Conservation (phyloP, 2,113 vertebrate species). For the Rynchops niger region DNA sequence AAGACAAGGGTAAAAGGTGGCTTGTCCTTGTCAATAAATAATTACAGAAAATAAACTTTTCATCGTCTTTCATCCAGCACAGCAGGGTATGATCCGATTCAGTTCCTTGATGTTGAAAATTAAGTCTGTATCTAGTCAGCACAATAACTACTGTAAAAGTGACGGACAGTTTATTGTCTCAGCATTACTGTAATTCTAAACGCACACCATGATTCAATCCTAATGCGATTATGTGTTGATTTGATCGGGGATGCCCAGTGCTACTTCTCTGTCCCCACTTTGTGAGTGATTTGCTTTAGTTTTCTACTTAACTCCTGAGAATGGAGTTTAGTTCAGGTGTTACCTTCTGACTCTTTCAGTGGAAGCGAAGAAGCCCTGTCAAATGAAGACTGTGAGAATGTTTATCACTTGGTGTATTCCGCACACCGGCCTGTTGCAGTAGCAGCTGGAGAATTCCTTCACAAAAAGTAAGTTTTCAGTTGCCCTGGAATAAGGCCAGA, state of each 20-base stretch:
- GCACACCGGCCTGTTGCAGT: constrained; percentile 97
- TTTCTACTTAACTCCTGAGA: neutral
- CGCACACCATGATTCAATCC: neutral
- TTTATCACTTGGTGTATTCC: constrained; percentile 98
- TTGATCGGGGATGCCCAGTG: neutral
- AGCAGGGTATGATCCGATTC: neutral
- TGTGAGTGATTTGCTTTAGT: neutral
- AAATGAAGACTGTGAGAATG: constrained; percentile 99
- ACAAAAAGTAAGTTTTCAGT: constrained; percentile 88
- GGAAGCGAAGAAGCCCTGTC: constrained; percentile 97
- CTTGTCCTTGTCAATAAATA: neutral
- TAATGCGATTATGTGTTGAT: neutral
- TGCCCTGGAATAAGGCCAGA: neutral
- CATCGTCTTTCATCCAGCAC: neutral
- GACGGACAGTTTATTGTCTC: neutral
- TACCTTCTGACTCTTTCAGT: constrained; percentile 77
- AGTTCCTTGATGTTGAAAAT: neutral
- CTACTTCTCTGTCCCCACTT: neutral
- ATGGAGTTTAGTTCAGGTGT: constrained; percentile 20
- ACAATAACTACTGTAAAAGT: neutral
- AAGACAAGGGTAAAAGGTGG: neutral
- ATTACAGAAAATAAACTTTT: neutral
- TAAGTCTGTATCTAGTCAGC: neutral
- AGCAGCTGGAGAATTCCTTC: constrained; percentile 96
- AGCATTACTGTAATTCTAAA: neutral